Conservation (phyloP, 1,140 invertebrate species). For the Marisa cornuarietis region DNA sequence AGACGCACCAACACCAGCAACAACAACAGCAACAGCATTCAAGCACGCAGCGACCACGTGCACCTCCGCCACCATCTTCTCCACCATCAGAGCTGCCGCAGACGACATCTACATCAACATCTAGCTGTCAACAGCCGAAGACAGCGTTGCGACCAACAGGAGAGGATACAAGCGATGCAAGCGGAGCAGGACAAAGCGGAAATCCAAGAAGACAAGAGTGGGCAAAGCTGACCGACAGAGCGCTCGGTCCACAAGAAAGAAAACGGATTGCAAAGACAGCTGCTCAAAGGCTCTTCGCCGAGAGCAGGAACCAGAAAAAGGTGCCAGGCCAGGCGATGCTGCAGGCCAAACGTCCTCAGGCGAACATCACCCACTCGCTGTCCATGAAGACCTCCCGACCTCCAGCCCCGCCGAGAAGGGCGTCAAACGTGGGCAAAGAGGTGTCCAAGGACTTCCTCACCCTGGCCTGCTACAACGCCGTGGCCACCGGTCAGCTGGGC, state of each 20-base stretch:
- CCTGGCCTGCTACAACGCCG: conserved; percentile 28
- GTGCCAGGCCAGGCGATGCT: neutral
- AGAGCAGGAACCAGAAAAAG: neutral
- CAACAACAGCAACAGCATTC: too few species aligned
- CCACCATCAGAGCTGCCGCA: too few species aligned
- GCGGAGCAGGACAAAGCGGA: too few species aligned
- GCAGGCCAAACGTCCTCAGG: neutral
- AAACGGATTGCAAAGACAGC: conserved; percentile 17
- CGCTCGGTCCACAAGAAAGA: conserved; percentile 13
- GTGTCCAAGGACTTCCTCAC: conserved; percentile 23
- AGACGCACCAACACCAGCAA: too few species aligned
- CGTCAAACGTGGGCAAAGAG: conserved; percentile 12
- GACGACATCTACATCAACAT: neutral
- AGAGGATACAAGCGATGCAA: too few species aligned
- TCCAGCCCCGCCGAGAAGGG: neutral
- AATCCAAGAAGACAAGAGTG: neutral
- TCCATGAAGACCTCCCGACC: neutral
- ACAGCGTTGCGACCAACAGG: too few species aligned
- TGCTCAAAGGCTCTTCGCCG: neutral
- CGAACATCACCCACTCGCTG: neutral
- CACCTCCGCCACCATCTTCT: too few species aligned
- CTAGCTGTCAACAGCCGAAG: neutral
- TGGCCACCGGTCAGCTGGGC: conserved; percentile 30
- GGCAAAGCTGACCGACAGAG: conserved; percentile 21
- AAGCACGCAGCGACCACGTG: too few species aligned